Conservation (phyloP, 2,797 vertebrate species). For the Coreius guichenoti region DNA sequence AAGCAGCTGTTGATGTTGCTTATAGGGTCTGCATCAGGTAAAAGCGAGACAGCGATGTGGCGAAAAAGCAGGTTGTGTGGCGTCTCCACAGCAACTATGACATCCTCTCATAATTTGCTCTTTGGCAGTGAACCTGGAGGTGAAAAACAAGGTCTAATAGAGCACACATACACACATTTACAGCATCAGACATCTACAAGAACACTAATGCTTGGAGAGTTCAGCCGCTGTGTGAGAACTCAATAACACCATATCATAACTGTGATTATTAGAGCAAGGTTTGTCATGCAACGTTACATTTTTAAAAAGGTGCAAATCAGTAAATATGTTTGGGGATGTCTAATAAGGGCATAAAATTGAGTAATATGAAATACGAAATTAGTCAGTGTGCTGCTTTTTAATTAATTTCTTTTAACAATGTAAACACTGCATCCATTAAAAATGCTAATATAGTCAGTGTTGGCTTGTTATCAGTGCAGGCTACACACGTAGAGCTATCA, state of each 20-base stretch:
- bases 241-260: not conserved
- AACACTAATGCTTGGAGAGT: slow-evolving; percentile 30
- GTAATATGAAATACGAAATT: slow-evolving; percentile 3
- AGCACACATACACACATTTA: slow-evolving; percentile 37
- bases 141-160: slow-evolving; percentile 45
- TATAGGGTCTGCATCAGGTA: slow-evolving; percentile 29
- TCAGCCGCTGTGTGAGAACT: slow-evolving; percentile 23
- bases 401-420: slow-evolving; percentile 23
- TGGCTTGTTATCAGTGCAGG: slow-evolving; percentile 55
- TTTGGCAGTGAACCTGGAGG: slow-evolving; percentile 55
- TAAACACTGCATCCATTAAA: slow-evolving; percentile 36
- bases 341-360: slow-evolving; percentile 22
- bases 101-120: slow-evolving; percentile 64
- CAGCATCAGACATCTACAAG: slow-evolving; percentile 46
- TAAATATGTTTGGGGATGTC: slow-evolving; percentile 22
- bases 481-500: slow-evolving; percentile 42
- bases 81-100: slow-evolving; percentile 47
- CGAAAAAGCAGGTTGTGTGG: slow-evolving; percentile 14
- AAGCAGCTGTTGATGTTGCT: slow-evolving; percentile 29
- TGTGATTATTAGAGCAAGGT: not conserved
- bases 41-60: slow-evolving; percentile 26
- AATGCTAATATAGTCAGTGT: slow-evolving; percentile 49
- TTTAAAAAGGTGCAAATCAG: not conserved
- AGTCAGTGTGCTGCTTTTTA: slow-evolving; percentile 14
- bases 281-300: not conserved